phyloP scores from a whole-genome alignment of 2,888 invertebrate species.

The Acleris emargana region DNA sequence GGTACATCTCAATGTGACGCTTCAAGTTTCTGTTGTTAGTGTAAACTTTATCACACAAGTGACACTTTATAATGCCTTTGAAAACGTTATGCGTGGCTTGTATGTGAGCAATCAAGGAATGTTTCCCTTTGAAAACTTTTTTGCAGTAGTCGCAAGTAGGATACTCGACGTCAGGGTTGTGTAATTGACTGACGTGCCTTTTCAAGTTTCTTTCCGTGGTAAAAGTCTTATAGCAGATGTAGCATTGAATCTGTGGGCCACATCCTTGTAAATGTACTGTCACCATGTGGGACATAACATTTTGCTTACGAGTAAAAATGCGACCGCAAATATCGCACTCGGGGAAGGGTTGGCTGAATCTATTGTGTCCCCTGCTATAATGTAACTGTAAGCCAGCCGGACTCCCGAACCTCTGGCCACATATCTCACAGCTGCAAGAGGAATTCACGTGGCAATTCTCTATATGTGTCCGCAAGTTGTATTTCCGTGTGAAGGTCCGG shows the following conservation, averaged over 20 bases:
- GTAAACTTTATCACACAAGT: constrained; percentile 60
- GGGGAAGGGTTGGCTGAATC: constrained; percentile 56
- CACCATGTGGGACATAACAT: constrained; percentile 69
- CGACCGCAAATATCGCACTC: constrained; percentile 72
- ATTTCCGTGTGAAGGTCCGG: constrained; percentile 66
- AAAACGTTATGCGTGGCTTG: constrained; percentile 51
- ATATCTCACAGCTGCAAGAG: constrained; percentile 60
- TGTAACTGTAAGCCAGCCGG: constrained; percentile 61
- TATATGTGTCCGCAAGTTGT: constrained; percentile 68
- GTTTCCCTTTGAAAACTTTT: constrained; percentile 60
- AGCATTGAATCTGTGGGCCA: constrained; percentile 54
- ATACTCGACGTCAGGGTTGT: constrained; percentile 59
- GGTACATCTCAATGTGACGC: constrained; percentile 63
- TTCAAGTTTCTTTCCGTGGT: constrained; percentile 64
- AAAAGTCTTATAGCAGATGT: constrained; percentile 59
- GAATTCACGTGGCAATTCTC: constrained; percentile 66
- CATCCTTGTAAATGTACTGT: constrained; percentile 62
- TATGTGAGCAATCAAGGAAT: constrained; percentile 60
- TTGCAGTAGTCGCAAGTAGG: constrained; percentile 63
- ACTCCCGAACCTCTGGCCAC: constrained; percentile 60
- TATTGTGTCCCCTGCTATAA: constrained; percentile 62
- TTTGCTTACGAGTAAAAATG: constrained; percentile 69
- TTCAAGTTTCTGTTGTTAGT: constrained; percentile 63
- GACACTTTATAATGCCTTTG: constrained; percentile 52
- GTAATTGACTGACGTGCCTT: constrained; percentile 61